phyloP scores from a whole-genome alignment of 2,797 vertebrate species.

The Lepus townsendii region DNA sequence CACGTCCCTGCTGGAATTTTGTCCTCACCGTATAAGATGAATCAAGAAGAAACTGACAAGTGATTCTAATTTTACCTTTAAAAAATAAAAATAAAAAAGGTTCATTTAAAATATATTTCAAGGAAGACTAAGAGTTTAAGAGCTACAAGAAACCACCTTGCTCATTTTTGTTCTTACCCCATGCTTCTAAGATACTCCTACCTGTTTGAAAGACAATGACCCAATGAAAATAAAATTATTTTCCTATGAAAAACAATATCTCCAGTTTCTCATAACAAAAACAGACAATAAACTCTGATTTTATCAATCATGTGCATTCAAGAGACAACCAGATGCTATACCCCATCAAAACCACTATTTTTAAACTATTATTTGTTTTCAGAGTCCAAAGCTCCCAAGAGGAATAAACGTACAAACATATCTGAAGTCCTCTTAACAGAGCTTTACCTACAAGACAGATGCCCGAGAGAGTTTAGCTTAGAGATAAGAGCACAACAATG shows the following conservation, averaged over 20 bases:
- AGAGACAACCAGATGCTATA: conserved; percentile 27
- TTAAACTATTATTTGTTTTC: conserved; percentile 56
- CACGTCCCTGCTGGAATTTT: conserved; percentile 64
- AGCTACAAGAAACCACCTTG: conserved; percentile 30
- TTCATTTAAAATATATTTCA: conserved; percentile 56
- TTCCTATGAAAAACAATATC: conserved; percentile 46
- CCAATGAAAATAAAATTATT: conserved; percentile 71
- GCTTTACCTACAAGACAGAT: not conserved
- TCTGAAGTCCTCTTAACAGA: not conserved
- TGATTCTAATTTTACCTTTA: conserved; percentile 61
- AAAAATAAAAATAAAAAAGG: conserved; percentile 58
- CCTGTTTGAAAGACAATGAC: conserved; percentile 37
- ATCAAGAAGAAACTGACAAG: conserved; percentile 59
- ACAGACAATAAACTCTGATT: conserved; percentile 51
- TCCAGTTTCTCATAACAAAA: conserved; percentile 42
- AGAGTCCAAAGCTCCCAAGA: conserved; percentile 39
- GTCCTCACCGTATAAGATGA: conserved; percentile 48
- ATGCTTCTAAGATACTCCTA: conserved; percentile 40
- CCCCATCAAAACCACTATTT: conserved; percentile 35
- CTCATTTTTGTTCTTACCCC: conserved; percentile 51
- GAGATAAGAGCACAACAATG: not conserved
- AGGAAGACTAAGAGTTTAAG: conserved; percentile 55
- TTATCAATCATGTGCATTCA: conserved; percentile 27
- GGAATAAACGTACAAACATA: not conserved
- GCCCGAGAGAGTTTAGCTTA: not conserved